Conservation (phyloP, 2,888 invertebrate genomes). For the Harpalus rubripes region DNA sequence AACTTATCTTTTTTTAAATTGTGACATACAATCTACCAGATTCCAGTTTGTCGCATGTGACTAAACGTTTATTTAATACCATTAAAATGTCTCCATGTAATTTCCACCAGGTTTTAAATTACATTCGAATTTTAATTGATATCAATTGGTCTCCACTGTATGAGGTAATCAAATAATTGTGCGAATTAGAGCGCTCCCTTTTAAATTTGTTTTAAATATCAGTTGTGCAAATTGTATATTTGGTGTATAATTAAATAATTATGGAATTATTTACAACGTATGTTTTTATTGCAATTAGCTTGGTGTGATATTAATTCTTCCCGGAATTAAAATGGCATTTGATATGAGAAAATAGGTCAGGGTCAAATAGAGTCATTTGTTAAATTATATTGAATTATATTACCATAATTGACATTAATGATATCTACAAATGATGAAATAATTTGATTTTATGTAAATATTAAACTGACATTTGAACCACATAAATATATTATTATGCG, state of each 20-base stretch:
- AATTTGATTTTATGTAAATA: slow-evolving; percentile 13
- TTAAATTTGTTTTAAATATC: slow-evolving; percentile 24
- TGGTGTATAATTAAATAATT: slow-evolving; percentile 23
- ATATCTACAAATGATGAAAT: slow-evolving; percentile 30
- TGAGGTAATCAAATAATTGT: slow-evolving; percentile 18
- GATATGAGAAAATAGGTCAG: slow-evolving; percentile 3
- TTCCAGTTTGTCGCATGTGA: not conserved
- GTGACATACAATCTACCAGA: not conserved
- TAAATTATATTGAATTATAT: slow-evolving; percentile 13
- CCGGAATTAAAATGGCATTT: slow-evolving; percentile 35
- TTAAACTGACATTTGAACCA: slow-evolving; percentile 7
- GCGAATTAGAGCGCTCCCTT: slow-evolving; percentile 7
- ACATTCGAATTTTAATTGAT: slow-evolving; percentile 21
- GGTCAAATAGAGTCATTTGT: slow-evolving; percentile 9
- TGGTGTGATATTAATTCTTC: not conserved
- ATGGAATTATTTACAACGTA: slow-evolving; percentile 9
- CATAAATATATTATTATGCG: not conserved
- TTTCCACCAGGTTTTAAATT: not conserved
- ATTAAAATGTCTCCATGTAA: not conserved
- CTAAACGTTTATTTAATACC: not conserved
- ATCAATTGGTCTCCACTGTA: slow-evolving; percentile 11
- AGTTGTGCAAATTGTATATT: slow-evolving; percentile 13
- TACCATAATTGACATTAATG: slow-evolving; percentile 5
- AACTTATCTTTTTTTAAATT: too few species aligned
- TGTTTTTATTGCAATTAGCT: slow-evolving; percentile 1